Conservation (phyloP, 2,113 vertebrate species). For the Craseonycteris thonglongyai region DNA sequence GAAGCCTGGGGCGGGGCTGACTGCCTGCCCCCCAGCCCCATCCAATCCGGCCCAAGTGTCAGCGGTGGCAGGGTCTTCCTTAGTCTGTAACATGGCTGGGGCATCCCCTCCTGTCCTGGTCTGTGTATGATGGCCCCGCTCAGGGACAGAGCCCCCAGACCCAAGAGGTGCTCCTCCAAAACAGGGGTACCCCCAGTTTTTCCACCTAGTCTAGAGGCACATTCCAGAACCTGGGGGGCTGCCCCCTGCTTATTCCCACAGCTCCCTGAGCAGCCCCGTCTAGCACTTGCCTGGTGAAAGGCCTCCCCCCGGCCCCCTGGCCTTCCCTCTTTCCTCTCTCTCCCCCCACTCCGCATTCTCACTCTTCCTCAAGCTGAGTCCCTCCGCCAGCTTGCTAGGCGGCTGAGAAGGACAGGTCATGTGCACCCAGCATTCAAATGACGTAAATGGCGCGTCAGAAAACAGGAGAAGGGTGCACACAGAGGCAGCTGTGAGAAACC, state of each 20-base stretch:
- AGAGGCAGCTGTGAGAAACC: neutral
- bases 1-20: too few species aligned
- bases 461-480: rapidly evolving
- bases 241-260: neutral
- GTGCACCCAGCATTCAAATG: neutral
- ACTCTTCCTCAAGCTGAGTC: neutral
- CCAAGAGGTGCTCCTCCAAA: neutral
- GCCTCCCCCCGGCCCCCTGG: rapidly evolving
- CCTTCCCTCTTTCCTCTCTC: neutral
- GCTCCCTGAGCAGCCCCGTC: neutral
- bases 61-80: neutral
- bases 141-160: neutral
- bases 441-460: neutral
- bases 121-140: neutral
- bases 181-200: neutral
- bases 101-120: too few species aligned
- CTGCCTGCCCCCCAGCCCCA: neutral
- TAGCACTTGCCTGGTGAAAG: neutral
- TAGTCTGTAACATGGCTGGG: neutral
- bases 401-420: neutral
- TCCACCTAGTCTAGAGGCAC: too few species aligned
- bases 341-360: neutral
- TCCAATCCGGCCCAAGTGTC: neutral
- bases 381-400: too few species aligned
- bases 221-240: too few species aligned